A percentile compares a stretch with the other conserved stretches of the same genome.
Conservation (phyloP, 2,888 invertebrate genomes). For the Habrosyne pyritoides region DNA sequence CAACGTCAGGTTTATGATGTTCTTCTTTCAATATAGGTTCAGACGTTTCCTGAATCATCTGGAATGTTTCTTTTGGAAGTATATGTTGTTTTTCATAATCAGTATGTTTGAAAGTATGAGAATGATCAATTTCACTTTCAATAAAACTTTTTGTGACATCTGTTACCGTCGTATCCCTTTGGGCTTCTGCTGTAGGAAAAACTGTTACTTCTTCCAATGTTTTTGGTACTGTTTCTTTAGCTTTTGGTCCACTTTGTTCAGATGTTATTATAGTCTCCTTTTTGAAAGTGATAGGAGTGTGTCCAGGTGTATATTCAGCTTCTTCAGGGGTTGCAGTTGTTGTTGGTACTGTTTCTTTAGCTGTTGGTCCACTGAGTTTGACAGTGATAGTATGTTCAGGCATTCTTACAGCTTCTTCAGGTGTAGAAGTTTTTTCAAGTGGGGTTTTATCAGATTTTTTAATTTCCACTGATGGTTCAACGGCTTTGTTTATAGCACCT, state of each 20-base stretch:
- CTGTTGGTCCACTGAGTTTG: slow-evolving; percentile 11
- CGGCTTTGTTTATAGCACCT: not conserved
- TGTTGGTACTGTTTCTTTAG: slow-evolving; percentile 16
- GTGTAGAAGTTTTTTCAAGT: not conserved
- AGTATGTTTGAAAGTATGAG: slow-evolving; percentile 12
- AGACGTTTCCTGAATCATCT: slow-evolving; percentile 29
- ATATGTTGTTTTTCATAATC: slow-evolving; percentile 7
- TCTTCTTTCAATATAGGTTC: slow-evolving; percentile 22
- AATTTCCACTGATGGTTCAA: not conserved
- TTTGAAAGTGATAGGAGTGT: slow-evolving; percentile 11
- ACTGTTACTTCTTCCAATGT: slow-evolving; percentile 16
- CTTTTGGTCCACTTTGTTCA: slow-evolving; percentile 15
- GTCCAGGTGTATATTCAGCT: not conserved
- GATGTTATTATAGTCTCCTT: slow-evolving; percentile 17
- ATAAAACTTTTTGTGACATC: slow-evolving; percentile 21
- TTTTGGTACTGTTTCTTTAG: slow-evolving; percentile 19
- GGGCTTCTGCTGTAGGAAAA: not conserved
- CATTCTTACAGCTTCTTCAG: not conserved
- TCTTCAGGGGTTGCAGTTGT: slow-evolving; percentile 16
- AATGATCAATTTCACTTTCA: slow-evolving; percentile 21
- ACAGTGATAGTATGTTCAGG: slow-evolving; percentile 9
- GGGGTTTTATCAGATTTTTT: not conserved
- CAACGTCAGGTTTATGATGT: slow-evolving; percentile 11
- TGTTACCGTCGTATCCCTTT: slow-evolving; percentile 6
- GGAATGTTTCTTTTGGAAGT: slow-evolving; percentile 15